Percentiles rank a stretch among this genome's conserved stretches.
These are phyloP conservation scores for Choristoneura rosaceana DNA, from an alignment of 2,888 invertebrate genomes.

Conservation along the genomic window DNA sequence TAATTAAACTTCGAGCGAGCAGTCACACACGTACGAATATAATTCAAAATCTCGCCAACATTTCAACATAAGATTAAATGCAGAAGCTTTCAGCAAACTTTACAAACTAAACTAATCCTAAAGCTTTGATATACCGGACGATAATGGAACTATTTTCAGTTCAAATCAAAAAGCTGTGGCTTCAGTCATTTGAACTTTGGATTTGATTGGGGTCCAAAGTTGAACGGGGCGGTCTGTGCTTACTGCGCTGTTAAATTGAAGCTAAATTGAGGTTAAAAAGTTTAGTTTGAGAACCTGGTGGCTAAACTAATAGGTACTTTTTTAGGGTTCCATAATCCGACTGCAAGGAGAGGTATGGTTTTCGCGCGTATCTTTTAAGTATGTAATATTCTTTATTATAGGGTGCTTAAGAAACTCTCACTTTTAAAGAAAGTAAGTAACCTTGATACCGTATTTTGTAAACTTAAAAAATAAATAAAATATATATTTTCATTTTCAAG, in stretches of 20 bases:
- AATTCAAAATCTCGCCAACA: neutral
- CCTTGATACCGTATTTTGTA: too few species aligned
- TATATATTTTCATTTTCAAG: too few species aligned
- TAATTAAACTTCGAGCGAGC: neutral
- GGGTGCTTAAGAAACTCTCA: too few species aligned
- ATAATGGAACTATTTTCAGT: constrained; percentile 35
- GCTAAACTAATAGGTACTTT: neutral
- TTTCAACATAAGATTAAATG: constrained; percentile 2
- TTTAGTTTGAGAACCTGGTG: neutral
- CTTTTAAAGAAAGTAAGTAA: too few species aligned
- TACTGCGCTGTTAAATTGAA: neutral
- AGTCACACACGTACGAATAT: neutral
- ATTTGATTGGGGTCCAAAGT: constrained; percentile 31
- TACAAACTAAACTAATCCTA: constrained; percentile 17
- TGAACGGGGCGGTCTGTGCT: neutral
- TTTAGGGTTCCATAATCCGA: neutral
- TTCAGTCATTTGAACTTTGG: constrained; percentile 17
- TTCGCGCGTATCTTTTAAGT: too few species aligned
- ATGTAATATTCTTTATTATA: too few species aligned
- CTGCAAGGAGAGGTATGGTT: too few species aligned
- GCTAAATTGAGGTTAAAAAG: neutral
- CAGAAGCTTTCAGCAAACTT: constrained; percentile 11
- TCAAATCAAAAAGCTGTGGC: constrained; percentile 28
- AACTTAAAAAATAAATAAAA: too few species aligned
- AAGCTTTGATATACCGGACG: constrained; percentile 20